These are phyloP conservation scores for Xylophagus ater DNA, from an alignment of 2,888 invertebrate genomes.

Conservation along the genomic window DNA sequence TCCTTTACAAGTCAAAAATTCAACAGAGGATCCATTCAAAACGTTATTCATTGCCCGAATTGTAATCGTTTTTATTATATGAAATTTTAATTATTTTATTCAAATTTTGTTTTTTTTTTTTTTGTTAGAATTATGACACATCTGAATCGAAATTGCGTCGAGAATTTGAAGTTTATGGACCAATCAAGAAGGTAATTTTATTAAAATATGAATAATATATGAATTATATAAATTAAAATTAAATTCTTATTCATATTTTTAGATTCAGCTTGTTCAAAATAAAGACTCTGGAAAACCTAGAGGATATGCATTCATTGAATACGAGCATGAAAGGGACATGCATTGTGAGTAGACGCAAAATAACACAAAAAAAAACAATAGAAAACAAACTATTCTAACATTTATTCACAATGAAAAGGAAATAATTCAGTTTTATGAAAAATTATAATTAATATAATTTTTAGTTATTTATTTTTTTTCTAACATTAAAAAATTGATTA, in stretches of 20 bases:
- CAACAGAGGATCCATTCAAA: conserved; percentile 91
- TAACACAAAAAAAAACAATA: conserved; percentile 50
- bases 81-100: neutral
- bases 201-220: neutral
- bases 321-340: conserved; percentile 99
- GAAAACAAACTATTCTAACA: conserved; percentile 40
- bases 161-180: conserved; percentile 97
- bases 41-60: conserved; percentile 94
- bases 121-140: conserved; percentile 85
- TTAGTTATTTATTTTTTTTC: too few species aligned
- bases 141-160: conserved; percentile 94
- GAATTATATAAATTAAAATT: neutral
- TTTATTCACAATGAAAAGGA: conserved; percentile 6
- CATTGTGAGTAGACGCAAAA: conserved; percentile 84
- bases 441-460: too few species aligned
- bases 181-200: conserved; percentile 86
- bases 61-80: conserved; percentile 48
- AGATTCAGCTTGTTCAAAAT: conserved; percentile 74
- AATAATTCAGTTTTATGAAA: conserved; percentile 5
- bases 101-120: conserved; percentile 13
- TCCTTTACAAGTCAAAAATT: conserved; percentile 64
- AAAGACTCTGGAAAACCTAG: conserved; percentile 84
- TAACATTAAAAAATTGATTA: too few species aligned
- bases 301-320: conserved; percentile 99
- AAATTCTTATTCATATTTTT: conserved; percentile 17